These are phyloP conservation scores for Montipora cactus DNA, from an alignment of 64 coral and sea anemone genomes.

Conservation along the genomic window DNA sequence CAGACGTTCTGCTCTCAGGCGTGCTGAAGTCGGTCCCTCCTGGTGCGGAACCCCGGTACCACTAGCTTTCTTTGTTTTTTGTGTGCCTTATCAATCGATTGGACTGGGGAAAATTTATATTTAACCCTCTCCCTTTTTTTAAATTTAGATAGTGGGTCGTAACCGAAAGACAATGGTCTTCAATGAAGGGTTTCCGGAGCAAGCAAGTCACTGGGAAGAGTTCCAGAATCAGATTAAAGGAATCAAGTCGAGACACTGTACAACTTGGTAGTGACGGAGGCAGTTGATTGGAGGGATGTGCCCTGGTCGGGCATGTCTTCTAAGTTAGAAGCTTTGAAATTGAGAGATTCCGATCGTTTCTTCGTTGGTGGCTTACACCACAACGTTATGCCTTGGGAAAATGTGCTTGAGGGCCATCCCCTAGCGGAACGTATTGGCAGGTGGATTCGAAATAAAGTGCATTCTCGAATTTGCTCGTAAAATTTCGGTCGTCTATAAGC, in stretches of 20 bases:
- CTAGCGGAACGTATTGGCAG: not conserved
- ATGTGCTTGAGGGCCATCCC: not conserved
- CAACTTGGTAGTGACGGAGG: not conserved
- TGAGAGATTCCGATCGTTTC: not conserved
- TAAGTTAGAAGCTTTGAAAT: not conserved
- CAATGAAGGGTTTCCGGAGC: not conserved
- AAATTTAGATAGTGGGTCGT: not conserved
- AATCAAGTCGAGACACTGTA: too few species aligned
- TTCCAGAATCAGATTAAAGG: too few species aligned
- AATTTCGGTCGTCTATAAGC: not conserved
- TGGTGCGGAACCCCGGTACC: slow-evolving; percentile 1
- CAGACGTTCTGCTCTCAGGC: not conserved
- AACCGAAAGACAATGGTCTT: not conserved
- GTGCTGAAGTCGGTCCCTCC: slow-evolving; percentile 45
- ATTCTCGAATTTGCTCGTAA: not conserved
- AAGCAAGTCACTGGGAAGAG: too few species aligned
- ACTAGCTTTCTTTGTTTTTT: too few species aligned
- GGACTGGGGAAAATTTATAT: too few species aligned
- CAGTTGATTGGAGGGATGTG: not conserved
- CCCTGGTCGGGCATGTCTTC: not conserved
- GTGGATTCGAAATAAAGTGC: slow-evolving; percentile 25
- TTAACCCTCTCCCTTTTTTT: not conserved
- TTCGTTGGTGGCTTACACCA: not conserved
- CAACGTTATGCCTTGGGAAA: not conserved
- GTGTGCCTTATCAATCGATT: too few species aligned